A percentile compares a stretch with the other conserved stretches of the same genome.
phyloP scores from a whole-genome alignment of 2,888 invertebrate genomes.

The Nomada ruficornis region DNA sequence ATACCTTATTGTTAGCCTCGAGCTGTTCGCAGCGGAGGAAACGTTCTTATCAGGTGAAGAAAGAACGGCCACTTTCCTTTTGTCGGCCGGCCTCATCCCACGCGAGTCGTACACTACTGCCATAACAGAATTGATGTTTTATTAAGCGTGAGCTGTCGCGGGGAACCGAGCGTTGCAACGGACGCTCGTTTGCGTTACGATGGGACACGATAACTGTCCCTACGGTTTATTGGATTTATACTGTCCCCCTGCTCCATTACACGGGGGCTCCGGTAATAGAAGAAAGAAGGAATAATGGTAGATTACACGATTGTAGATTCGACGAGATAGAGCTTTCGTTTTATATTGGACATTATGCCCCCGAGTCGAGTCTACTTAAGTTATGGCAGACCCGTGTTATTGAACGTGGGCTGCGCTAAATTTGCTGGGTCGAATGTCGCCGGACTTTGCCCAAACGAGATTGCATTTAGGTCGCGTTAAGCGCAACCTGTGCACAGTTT shows the following conservation, averaged over 20 bases:
- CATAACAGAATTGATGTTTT: slow-evolving; percentile 30
- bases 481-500: not conserved
- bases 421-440: not conserved
- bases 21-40: slow-evolving; percentile 40
- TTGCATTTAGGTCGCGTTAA: not conserved
- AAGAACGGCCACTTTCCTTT: slow-evolving; percentile 48
- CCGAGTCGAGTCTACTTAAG: not conserved
- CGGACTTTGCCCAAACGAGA: slow-evolving; percentile 3
- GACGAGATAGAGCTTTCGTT: not conserved
- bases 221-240: not conserved
- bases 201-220: not conserved
- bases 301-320: not conserved
- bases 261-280: too few relatives aligned
- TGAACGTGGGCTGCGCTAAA: slow-evolving; percentile 4
- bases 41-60: slow-evolving; percentile 56
- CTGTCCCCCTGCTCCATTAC: not conserved
- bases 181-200: not conserved
- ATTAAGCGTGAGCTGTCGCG: slow-evolving; percentile 6
- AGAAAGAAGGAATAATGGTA: not conserved
- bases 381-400: not conserved
- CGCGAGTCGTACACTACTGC: slow-evolving; percentile 2
- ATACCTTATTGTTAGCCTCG: slow-evolving; percentile 47
- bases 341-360: not conserved
- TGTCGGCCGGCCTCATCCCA: slow-evolving; percentile 49
- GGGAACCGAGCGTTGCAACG: not conserved